phyloP scores from a whole-genome alignment of 2,113 vertebrate species.

The Sterrhoptilus dennistouni region DNA sequence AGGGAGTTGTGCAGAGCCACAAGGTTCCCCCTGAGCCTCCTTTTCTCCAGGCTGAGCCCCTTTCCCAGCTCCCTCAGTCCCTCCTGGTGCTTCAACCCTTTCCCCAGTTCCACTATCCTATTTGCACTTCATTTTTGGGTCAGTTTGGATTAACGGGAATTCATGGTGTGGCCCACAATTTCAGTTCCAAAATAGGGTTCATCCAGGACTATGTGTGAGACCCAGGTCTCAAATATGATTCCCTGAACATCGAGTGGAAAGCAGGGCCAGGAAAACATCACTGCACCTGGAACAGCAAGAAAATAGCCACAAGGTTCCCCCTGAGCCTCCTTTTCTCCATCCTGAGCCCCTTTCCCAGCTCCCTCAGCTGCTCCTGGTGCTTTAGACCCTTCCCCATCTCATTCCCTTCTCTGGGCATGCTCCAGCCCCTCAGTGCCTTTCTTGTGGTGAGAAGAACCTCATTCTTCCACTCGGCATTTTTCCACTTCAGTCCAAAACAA shows the following conservation, averaged over 20 bases:
- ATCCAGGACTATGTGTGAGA: not conserved
- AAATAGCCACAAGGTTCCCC: not conserved
- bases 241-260: not conserved
- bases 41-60: not conserved
- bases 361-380: accelerated
- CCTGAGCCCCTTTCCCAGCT: not conserved
- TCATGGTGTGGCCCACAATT: not conserved
- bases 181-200: not conserved
- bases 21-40: not conserved
- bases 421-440: not conserved
- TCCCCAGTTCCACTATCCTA: not conserved
- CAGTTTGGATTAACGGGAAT: not conserved
- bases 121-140: not conserved
- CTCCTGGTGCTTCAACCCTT: accelerated
- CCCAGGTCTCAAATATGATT: not conserved
- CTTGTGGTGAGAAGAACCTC: not conserved
- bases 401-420: accelerated
- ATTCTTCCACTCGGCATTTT: not conserved
- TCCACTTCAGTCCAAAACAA: not conserved
- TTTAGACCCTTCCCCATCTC: not conserved
- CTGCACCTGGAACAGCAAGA: not conserved
- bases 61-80: accelerated
- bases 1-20: not conserved
- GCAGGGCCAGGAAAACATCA: not conserved
- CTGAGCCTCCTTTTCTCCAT: not conserved